Base-by-base conservation (phyloP, 2,797 vertebrate species). In the Leuciscus waleckii region DNA sequence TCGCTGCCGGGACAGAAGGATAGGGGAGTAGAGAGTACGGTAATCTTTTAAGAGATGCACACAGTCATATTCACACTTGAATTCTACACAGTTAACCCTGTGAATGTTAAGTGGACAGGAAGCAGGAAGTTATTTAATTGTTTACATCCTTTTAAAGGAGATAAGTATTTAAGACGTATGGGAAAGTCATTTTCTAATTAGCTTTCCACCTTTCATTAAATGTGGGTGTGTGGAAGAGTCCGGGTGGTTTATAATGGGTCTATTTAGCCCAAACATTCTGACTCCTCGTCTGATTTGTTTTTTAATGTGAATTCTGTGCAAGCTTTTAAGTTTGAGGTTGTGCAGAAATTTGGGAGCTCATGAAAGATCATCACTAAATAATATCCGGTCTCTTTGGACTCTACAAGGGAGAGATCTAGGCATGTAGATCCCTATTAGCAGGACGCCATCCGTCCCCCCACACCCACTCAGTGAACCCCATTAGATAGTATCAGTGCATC, bases 371-470 rank as follows among this genome's bases (percentile, higher is more conserved):
- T 56, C 49, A 32, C 46, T 41, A 56, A 65, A 51, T 83, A 35
- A 71, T 32, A 61, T 79, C 35, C 11, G 51, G 80, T 84, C 87
- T 89, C 81, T 32, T 85, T 91, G 87, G 67, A 70, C 49, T 35
- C 67, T 61, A 61, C 29, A 23, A 89, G 54, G 63, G 89, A 91
- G 90, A 87, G 79, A 89, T 89, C 88, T 90, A 88, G 68, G 82
- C 81, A 83, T 80, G 80, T 80, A 74, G 80, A 84, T 91, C 87
- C 92, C 92, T 92, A 83, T 86, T 83, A 91, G 89, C 91, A 92
- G 91, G 93, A 94, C 93, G 92, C 92, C 87, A 93, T 95, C 93
- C 90, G 93, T 95, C 92, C 89, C 87, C 92, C 92, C 92, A 86
- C 91, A 91, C 91, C 92, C 84, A 74, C 84, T 81, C 78, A 74